Evolutionary conservation across 2,888 invertebrate species (phyloP), one percentile per base, ranked within the genome.

Genomic region (Tribolium freemani): DNA sequence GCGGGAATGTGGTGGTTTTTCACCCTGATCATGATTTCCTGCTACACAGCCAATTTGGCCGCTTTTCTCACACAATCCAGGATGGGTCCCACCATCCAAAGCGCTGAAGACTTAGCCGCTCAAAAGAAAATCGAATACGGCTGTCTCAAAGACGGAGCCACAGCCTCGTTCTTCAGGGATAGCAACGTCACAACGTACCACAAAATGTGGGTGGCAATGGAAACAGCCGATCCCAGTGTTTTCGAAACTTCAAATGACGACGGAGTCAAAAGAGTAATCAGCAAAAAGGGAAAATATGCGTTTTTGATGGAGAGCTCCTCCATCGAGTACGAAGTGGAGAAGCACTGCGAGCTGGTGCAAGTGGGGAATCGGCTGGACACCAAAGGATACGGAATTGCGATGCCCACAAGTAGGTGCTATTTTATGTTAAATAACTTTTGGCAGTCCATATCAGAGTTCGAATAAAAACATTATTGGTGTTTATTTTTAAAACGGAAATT

Each of bases 111-210:
- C 86, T 89, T 99, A 71, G 95, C 96, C 0, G 91, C 93, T 82
- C 98, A 99, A 86, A 95, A 92, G n/a, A 95, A 95, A 87, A 97
- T 99, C 77, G 97, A 97, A 86, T 99, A 97, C 85, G 99, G 99
- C 3, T 93, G 94, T n/a, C 88, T 97, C n/a, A 81, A 85, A 45
- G 94, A 94, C 13, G 99, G 98, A 10, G 95, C 98, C 3, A 98
- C 98, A 0, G 91, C 92, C 81, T 91, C 92, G 0, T 99, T 99
- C 87, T 99, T 99, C 84, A 92, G 92, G 92, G 93, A 94, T 77
- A 96, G 97, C 1, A 96, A 96, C 85, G 94, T 96, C 73, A 93
- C 94, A 1, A 93, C 93, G 0, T 98, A 96, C 84, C 93, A 95
- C 86, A 91, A 92, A 81, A 98, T 99, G 96, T 97, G 95, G 95